These are phyloP conservation scores for Epinephelus lanceolatus DNA, from an alignment of 2,113 vertebrate species.

Conservation along the genomic window DNA sequence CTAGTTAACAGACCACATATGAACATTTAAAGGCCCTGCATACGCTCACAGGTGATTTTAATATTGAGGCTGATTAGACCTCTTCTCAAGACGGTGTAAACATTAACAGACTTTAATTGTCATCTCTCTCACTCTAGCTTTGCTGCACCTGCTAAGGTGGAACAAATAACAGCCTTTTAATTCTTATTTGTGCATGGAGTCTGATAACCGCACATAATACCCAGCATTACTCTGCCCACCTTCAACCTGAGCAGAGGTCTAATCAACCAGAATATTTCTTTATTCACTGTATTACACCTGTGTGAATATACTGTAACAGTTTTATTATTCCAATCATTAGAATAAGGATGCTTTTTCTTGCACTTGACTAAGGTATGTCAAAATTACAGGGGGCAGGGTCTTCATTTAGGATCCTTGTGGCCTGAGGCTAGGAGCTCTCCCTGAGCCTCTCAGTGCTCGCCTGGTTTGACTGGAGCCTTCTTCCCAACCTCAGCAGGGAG, in stretches of 20 bases:
- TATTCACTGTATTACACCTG: background rate
- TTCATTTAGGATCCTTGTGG: too few relatives aligned
- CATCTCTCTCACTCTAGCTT: background rate
- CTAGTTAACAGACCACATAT: background rate
- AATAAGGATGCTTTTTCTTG: background rate
- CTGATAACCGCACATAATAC: background rate
- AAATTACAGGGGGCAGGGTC: too few relatives aligned
- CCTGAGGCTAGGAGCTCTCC: too few relatives aligned
- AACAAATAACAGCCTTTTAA: background rate
- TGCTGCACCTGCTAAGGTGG: background rate
- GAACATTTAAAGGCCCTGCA: background rate
- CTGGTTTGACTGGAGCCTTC: too few relatives aligned
- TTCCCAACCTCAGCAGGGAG: too few relatives aligned
- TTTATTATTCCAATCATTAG: too few relatives aligned
- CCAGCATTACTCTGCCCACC: background rate
- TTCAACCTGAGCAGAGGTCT: background rate
- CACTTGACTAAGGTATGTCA: background rate
- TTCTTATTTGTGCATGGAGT: background rate
- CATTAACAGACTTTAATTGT: background rate
- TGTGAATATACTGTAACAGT: background rate
- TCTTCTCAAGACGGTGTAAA: background rate
- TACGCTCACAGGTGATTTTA: background rate
- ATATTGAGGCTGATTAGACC: background rate
- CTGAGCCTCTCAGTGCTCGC: too few relatives aligned
- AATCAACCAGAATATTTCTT: background rate